phyloP scores from a whole-genome alignment of 2,888 invertebrate genomes.

The Macaria liturata region DNA sequence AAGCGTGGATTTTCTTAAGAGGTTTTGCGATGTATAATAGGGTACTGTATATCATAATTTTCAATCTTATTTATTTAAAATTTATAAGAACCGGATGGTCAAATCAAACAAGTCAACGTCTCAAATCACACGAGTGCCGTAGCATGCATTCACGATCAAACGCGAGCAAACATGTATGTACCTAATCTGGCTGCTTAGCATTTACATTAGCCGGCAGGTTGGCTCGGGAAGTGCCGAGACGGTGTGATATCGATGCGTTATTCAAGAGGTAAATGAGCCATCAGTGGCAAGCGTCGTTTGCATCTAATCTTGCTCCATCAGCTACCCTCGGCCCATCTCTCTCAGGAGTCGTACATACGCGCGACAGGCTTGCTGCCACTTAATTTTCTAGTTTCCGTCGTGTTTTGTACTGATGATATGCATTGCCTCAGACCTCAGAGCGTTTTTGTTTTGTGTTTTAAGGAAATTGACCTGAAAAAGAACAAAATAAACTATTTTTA shows the following conservation, averaged over 20 bases:
- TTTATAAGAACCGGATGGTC: too few relatives aligned
- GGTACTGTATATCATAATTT: not conserved
- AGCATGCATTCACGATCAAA: too few relatives aligned
- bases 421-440: not conserved
- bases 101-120: too few relatives aligned
- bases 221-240: slow-evolving; percentile 33
- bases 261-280: slow-evolving; percentile 79
- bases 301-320: slow-evolving; percentile 74
- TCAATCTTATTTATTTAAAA: too few relatives aligned
- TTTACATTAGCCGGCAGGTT: not conserved
- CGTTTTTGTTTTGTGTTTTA: too few relatives aligned
- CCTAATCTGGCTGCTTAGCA: too few relatives aligned
- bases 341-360: slow-evolving; percentile 50
- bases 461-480: too few relatives aligned
- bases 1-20: too few relatives aligned
- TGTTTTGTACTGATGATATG: slow-evolving; percentile 5
- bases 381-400: slow-evolving; percentile 29
- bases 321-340: slow-evolving; percentile 54
- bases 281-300: slow-evolving; percentile 73
- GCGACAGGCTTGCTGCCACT: slow-evolving; percentile 41
- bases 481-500: too few relatives aligned
- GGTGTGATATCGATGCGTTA: slow-evolving; percentile 69
- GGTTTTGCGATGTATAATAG: too few relatives aligned
- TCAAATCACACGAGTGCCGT: too few relatives aligned
- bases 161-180: too few relatives aligned